Base-by-base conservation (phyloP, 1,140 invertebrate species). In the Euwallacea similis region DNA sequence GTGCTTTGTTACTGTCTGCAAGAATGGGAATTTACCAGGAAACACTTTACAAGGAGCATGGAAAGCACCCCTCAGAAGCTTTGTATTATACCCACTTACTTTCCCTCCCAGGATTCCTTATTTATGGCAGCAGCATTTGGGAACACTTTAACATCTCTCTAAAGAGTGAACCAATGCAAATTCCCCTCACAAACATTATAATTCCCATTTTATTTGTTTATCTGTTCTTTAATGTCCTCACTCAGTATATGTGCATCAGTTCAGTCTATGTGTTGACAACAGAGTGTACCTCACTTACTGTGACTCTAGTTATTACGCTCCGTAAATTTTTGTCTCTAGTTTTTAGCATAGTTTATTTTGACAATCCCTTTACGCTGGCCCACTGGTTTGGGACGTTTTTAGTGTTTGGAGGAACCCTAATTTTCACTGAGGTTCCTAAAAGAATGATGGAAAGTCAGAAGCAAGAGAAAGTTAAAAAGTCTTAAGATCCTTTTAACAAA, bases 11-110 rank as follows among this genome's bases (percentile, higher is more conserved):
- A 72, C 85, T 98, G 66, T 98, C 97, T 0, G 96, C 98, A 7
- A 85, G 93, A 69, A 95, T 99, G 93, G 98, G 97, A 2, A 95
- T 99, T 71, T 98, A 93, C 81, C 98, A 99, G 84, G 97, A 99
- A 84, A 88, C 88, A 7, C 82, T 99, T 6, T 96, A 96, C 79
- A 84, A 84, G 69, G 88, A 89, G 67, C 91, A 92, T 83, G 97
- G 97, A 61, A 99, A 98, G 84, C 91, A 98, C 86, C 93, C 97
- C 0, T 87, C 89, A 74, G 98, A 99, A 85, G 95, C 97, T 11
- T 83, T 99, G 9, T 99, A 92, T 83, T 99, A 94, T 79, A 97
- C 95, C 73, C 96, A 98, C 85, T 84, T 91, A n/a, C 79, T 97
- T 16, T 93, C 95, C 1, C 79, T 98, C 59, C 95, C 96, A 54